A percentile compares a stretch with the other conserved stretches of the same genome.
These are phyloP conservation scores for Actinernus sp. DNA, from an alignment of 92 coral and sea anemone genomes.

Conservation along the genomic window DNA sequence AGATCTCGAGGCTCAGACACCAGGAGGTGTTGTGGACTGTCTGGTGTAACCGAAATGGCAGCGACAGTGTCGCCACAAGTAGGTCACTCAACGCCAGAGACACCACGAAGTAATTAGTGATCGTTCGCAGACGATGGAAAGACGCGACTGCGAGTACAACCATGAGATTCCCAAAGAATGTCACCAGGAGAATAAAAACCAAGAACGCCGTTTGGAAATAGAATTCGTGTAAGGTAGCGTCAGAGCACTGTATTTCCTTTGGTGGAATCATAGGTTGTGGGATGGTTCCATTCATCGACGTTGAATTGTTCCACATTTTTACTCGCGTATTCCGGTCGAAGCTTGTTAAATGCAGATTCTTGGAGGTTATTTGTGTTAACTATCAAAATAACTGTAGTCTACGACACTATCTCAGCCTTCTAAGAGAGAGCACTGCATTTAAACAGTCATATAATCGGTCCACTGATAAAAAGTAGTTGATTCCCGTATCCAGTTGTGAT, in stretches of 20 bases:
- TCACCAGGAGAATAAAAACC: slow-evolving; percentile 65
- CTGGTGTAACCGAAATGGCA: slow-evolving; percentile 84
- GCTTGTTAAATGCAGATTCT: too few relatives aligned
- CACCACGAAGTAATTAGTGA: slow-evolving; percentile 89
- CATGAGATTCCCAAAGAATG: slow-evolving; percentile 81
- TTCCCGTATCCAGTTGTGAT: too few relatives aligned
- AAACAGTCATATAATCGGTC: too few relatives aligned
- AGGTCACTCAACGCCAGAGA: slow-evolving; percentile 93
- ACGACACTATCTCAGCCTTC: too few relatives aligned
- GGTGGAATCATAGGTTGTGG: background rate
- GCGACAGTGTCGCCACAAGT: slow-evolving; percentile 60
- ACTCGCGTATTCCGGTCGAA: background rate
- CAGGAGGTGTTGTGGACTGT: slow-evolving; percentile 73
- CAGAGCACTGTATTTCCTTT: slow-evolving; percentile 13
- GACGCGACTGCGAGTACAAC: slow-evolving; percentile 79
- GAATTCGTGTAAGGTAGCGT: slow-evolving; percentile 43
- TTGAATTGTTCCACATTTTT: background rate
- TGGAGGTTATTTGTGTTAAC: too few relatives aligned
- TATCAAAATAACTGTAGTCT: too few relatives aligned
- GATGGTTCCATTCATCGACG: background rate
- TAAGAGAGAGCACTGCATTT: too few relatives aligned
- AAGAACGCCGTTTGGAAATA: slow-evolving; percentile 68
- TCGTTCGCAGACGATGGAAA: slow-evolving; percentile 80
- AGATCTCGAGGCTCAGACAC: slow-evolving; percentile 62
- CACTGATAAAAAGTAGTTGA: too few relatives aligned